Percentiles rank a stretch among this genome's conserved stretches.
phyloP scores from a whole-genome alignment of 2,113 vertebrate genomes.

The Myotis lucifugus region DNA sequence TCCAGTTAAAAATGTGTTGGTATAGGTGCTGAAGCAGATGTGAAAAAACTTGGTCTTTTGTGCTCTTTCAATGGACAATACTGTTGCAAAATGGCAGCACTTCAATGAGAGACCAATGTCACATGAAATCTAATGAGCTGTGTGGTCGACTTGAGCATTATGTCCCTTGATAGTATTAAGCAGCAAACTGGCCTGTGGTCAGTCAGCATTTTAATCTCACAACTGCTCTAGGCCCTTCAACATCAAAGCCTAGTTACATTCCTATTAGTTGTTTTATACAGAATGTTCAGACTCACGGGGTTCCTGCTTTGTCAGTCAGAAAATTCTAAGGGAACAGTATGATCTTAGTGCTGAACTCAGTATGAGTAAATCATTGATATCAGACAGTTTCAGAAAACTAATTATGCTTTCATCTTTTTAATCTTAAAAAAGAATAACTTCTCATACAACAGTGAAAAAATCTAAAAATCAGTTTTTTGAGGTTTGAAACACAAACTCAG shows the following conservation, averaged over 20 bases:
- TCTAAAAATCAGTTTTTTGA: neutral
- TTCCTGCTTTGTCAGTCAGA: slow-evolving; percentile 44
- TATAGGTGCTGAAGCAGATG: neutral
- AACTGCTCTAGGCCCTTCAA: neutral
- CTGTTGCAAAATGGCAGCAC: neutral
- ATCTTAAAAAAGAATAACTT: slow-evolving; percentile 44
- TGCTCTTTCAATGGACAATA: neutral
- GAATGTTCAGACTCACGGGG: slow-evolving; percentile 13
- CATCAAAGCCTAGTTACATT: slow-evolving; percentile 17
- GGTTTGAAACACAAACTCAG: slow-evolving; percentile 20
- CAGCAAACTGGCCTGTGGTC: neutral
- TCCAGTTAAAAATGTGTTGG: neutral
- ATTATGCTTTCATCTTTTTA: slow-evolving; percentile 51
- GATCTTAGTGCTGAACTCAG: slow-evolving; percentile 1
- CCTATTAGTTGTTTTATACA: slow-evolving; percentile 6
- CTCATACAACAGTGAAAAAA: slow-evolving; percentile 40
- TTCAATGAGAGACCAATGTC: neutral
- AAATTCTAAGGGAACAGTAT: slow-evolving; percentile 1
- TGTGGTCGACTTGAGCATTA: neutral
- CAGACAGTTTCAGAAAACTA: slow-evolving; percentile 32
- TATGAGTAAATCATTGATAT: slow-evolving; percentile 24
- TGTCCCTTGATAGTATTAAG: neutral
- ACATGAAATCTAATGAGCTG: neutral
- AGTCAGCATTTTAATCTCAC: neutral
- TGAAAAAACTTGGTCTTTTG: neutral